Conservation (phyloP, 1,140 invertebrate species). For the Periplaneta americana region DNA sequence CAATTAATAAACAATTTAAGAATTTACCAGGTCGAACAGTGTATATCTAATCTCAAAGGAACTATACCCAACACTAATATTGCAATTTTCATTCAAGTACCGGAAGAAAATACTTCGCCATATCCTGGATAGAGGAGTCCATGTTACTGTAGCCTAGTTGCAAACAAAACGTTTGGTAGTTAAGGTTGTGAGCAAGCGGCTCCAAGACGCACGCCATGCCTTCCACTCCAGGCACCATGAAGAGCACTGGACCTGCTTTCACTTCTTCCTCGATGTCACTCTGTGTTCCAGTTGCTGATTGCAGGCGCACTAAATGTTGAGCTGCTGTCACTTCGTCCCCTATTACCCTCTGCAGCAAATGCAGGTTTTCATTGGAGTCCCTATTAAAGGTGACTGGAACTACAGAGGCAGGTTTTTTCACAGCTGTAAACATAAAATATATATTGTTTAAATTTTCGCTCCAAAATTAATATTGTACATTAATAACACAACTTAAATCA, state of each 20-base stretch:
- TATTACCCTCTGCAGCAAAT: constrained; percentile 42
- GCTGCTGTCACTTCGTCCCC: constrained; percentile 44
- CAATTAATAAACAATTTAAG: not conserved
- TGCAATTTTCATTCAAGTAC: too few relatives aligned
- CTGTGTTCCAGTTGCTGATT: constrained; percentile 32
- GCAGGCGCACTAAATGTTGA: constrained; percentile 40
- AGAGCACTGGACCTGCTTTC: constrained; percentile 42
- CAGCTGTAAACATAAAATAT: not conserved
- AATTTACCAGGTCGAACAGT: not conserved
- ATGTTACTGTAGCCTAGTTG: constrained; percentile 47
- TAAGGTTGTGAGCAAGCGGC: constrained; percentile 49
- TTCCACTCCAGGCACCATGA: constrained; percentile 78
- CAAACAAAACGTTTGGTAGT: constrained; percentile 58
- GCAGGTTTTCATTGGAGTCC: not conserved
- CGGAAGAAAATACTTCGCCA: not conserved
- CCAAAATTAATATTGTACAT: not conserved
- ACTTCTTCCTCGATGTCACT: constrained; percentile 32
- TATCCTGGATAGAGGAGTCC: not conserved
- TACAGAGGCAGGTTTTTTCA: too few relatives aligned
- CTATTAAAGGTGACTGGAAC: not conserved
- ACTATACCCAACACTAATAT: too few relatives aligned
- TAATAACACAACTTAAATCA: not conserved
- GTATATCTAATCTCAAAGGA: not conserved
- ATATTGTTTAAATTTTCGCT: not conserved
- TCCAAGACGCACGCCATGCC: constrained; percentile 56